Base-by-base conservation (phyloP, 1,140 invertebrate genomes). In the Formica exsecta region DNA sequence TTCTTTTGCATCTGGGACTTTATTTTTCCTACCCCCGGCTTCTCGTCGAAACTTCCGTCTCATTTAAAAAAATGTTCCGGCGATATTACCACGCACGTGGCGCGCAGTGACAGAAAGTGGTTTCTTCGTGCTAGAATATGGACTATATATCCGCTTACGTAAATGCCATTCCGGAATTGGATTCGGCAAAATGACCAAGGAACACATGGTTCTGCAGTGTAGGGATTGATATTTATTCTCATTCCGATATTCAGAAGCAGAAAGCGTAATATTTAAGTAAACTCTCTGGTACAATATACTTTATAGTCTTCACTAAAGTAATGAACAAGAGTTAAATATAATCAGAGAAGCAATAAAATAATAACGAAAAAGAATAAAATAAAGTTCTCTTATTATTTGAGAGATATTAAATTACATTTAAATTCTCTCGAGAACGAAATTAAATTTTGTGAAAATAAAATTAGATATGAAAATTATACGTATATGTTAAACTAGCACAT, bases 21-120 rank as follows among this genome's bases (percentile, higher is more conserved):
- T 80, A 44, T 62, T 70, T 41, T 29, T 61, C 16, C 7, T 11
- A 25, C 11, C 44, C 16, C 9, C 32, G 19, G 16, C 11, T 22
- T 5, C 61, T 19, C 19, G 48, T 25, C 59, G 54, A 38, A 86
- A 81, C 64, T 86, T 87, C 73, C 59, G 81, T 74, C 83, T 70
- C 76, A 61, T 90, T 90, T 86, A 90, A 88, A 83, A 76, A 86
- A 76, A 88, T 79, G 38, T 36, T 73, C 86, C 89, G 38, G 54
- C 73, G 51, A 90, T 88, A 90, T 90, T 88, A 44, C 59, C 41
- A 51, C 16, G 51, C 89, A 77, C 44, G 51, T 66, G 57, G 22
- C n/a, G 41, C 38, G 85, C 19, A 32, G n/a, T 36, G 59, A 61
- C 48, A 41, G 11, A 64, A 68, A 51, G 13, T 29, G 9, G 4